A percentile compares a stretch with the other conserved stretches of the same genome.
These are phyloP conservation scores for Drosophila ezoana DNA, from an alignment of 2,888 invertebrate genomes.

Conservation along the genomic window DNA sequence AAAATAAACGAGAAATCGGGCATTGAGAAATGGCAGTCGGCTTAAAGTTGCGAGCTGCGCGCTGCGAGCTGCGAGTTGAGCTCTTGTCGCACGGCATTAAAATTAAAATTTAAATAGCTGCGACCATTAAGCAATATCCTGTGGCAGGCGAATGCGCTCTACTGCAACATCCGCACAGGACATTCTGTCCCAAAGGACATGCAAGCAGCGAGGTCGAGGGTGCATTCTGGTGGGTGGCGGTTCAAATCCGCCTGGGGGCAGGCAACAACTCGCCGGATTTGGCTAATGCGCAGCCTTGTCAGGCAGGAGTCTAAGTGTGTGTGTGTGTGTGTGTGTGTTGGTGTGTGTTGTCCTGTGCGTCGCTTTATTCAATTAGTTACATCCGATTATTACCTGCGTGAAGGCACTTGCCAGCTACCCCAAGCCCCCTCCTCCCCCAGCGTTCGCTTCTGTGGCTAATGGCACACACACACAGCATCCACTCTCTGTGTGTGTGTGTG, in stretches of 20 bases:
- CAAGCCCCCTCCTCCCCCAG: background rate
- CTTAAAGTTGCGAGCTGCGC: conserved; percentile 21
- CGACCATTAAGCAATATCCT: conserved; percentile 73
- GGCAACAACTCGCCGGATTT: conserved; percentile 59
- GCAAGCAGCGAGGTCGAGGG: conserved; percentile 8
- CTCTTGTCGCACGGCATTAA: conserved; percentile 35
- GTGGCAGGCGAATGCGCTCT: conserved; percentile 27
- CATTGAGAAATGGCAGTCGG: conserved; percentile 8
- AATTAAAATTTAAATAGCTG: conserved; percentile 69
- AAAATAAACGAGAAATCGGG: conserved; percentile 52
- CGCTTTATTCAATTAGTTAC: conserved; percentile 79
- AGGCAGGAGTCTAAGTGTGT: conserved; percentile 10
- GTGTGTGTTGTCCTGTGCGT: conserved; percentile 60
- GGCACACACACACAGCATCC: conserved; percentile 22
- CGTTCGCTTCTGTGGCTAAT: conserved; percentile 47
- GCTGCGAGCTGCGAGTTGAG: background rate
- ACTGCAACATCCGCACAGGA: conserved; percentile 57
- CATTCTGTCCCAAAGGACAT: conserved; percentile 19
- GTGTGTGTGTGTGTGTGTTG: conserved; percentile 27
- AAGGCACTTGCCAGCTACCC: conserved; percentile 24
- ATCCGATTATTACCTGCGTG: conserved; percentile 79
- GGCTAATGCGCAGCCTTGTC: conserved; percentile 53
- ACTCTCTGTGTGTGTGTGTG: conserved; percentile 7
- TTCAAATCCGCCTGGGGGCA: conserved; percentile 13
- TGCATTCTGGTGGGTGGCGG: conserved; percentile 1